A percentile compares a stretch with the other conserved stretches of the same genome.
These are phyloP conservation scores for Peribatodes rhomboidaria DNA, from an alignment of 2,888 invertebrate species.

Conservation along the genomic window DNA sequence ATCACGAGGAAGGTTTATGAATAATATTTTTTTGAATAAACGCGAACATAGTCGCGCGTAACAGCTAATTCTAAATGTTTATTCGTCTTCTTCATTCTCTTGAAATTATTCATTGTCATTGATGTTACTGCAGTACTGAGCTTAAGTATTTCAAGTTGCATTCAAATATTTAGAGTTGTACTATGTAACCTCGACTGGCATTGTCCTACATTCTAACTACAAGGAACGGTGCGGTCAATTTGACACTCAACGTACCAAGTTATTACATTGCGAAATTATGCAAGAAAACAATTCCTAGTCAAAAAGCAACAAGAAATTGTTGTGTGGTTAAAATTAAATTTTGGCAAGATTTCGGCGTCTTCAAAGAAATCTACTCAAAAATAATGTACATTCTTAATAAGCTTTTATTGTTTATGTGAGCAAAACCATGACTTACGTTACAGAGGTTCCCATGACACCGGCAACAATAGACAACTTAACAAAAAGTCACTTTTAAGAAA, in stretches of 20 bases:
- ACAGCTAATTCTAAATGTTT: no score
- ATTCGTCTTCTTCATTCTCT: no score
- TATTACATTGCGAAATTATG: constrained; percentile 42
- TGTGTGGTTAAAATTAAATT: constrained; percentile 9
- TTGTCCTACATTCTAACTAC: constrained; percentile 73
- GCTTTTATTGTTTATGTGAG: constrained; percentile 38
- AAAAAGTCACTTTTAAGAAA: constrained; percentile 65
- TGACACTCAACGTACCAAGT: constrained; percentile 49
- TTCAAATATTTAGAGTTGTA: constrained; percentile 26
- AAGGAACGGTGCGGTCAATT: constrained; percentile 64
- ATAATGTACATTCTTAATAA: background rate
- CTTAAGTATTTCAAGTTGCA: constrained; percentile 33
- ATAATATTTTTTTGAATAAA: no score
- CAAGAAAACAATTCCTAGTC: constrained; percentile 14
- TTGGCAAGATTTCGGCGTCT: background rate
- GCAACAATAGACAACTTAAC: constrained; percentile 62
- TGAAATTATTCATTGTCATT: no score
- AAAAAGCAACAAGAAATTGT: constrained; percentile 30
- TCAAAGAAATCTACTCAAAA: constrained; percentile 9
- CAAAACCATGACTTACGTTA: constrained; percentile 68
- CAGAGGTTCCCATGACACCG: constrained; percentile 75
- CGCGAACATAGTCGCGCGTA: no score
- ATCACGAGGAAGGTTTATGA: no score
- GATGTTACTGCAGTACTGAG: no score
- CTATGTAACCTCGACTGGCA: constrained; percentile 60